Base-by-base conservation (phyloP, 2,113 vertebrate genomes). In the Gallinago paraguaiae region DNA sequence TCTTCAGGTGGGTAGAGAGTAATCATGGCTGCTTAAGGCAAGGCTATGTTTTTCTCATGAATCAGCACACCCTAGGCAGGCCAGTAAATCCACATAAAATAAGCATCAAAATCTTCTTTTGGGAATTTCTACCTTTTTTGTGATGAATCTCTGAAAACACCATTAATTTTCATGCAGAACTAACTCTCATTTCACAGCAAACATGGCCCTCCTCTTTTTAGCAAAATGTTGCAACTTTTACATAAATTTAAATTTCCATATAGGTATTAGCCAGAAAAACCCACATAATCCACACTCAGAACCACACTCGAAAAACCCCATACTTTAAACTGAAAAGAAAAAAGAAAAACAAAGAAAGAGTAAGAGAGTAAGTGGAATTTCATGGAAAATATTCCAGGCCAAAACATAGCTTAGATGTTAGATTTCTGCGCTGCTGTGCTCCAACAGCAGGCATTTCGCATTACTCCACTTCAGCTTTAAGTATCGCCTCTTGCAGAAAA, bases 181-280 rank as follows among this genome's bases (percentile, higher is more conserved):
- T 65, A 88, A 63, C 17, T 77, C 48, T 51, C 8, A 16, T 61
- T 75, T 75, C 92, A 94, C 88, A 93, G 83, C 78, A 97, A 85
- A 84, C 30, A 20, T 1, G 8, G 35, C 51, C 27, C 39, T 82
- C 28, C 7, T 43, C 46, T 81, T 63, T 17, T 27, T 31, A 86
- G 56, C 10, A 88, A 88, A 78, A 68, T 28, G 27, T 19, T 54
- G 23, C 23, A 60, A 60, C 12, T 78, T 80, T 15, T 41, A 56
- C 13, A 33, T 51, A 59, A 90, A 48, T 22, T 74, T 86, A 35
- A 11, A 57, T 84, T 86, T 88, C 45, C 48, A 75, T 84, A 31
- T 12, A 68, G 45, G 17, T 83, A 84, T 68, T 76, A 86, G 45
- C 39, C 48, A 86, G 39, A 71, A 86, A 95, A 77, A 6, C 8